Evolutionary conservation across 2,888 invertebrate genomes (phyloP), one percentile per base, ranked within the genome.

Genomic region (Gerris lacustris): DNA sequence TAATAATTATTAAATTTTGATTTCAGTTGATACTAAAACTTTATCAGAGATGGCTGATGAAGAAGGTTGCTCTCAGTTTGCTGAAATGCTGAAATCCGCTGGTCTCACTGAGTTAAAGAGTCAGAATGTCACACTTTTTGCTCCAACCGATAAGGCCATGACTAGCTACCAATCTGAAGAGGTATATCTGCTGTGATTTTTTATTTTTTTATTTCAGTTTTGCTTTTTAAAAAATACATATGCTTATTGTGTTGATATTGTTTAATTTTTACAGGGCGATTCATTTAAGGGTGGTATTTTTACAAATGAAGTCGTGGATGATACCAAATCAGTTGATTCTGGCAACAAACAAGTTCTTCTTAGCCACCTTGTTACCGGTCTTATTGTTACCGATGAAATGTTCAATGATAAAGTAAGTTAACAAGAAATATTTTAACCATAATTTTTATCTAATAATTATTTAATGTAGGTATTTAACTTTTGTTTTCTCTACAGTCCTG

Each of bases 11-110:
- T 31, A 31, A 31, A 31, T 31, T 31, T 15, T 55, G 55, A 11
- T 72, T 73, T 5, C 76, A 82, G 83, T 86, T 43, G 84, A 86
- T 71, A 81, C 87, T 73, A 84, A 85, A 77, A 80, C 83, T 43
- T 77, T 87, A 72, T 77, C 83, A 66, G 83, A 84, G 62, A 85
- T 86, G 0, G 82, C 87, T 44, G 81, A 82, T 64, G 83, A 85
- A 69, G 78, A 87, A 77, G 85, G 84, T 45, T 83, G 84, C 67
- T 83, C 82, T 71, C 84, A 86, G 78, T 87, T 88, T 78, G 80
- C 83, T 63, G 81, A 82, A 67, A 81, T 86, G 74, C 81, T 85
- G 15, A 82, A 82, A 74, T 82, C 80, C 31, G 82, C 83, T 6
- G 83, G 83, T 5, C 77, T 87, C 68, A 82, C 80, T 75, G 77